A percentile compares a stretch with the other conserved stretches of the same genome.
Conservation (phyloP, 2,797 vertebrate genomes). For the Mastacembelus armatus region DNA sequence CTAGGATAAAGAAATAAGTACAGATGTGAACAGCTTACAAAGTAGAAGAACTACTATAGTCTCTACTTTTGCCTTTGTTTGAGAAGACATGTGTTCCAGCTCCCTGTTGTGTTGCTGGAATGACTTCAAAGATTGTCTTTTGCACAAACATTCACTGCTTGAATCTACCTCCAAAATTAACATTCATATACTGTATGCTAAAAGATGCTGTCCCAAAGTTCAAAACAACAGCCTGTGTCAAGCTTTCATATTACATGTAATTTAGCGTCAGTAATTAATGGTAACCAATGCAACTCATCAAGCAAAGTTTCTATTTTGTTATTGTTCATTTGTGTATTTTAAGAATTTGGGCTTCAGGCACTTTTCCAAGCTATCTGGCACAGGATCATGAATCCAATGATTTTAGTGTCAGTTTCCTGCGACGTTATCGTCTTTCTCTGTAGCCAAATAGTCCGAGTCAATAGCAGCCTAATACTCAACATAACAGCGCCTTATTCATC, state of each 20-base stretch:
- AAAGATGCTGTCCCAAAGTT: conserved; percentile 41
- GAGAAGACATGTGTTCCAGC: conserved; percentile 57
- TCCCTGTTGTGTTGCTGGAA: conserved; percentile 74
- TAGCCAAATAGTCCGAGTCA: conserved; percentile 11
- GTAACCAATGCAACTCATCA: conserved; percentile 22
- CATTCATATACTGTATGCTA: conserved; percentile 50
- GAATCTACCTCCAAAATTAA: conserved; percentile 60
- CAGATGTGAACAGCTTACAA: conserved; percentile 56
- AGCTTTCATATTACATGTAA: conserved; percentile 24
- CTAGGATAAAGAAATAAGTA: conserved; percentile 65
- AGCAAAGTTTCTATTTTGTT: too few species aligned
- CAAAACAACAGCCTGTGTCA: conserved; percentile 24
- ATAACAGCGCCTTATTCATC: conserved; percentile 23
- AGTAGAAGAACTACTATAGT: conserved; percentile 57
- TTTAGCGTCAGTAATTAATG: conserved; percentile 22
- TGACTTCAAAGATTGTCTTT: conserved; percentile 74
- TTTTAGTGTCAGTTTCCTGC: neutral
- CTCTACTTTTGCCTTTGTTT: conserved; percentile 62
- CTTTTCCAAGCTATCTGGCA: too few species aligned
- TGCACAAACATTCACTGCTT: conserved; percentile 55
- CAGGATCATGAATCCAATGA: too few species aligned
- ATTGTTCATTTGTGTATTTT: too few species aligned
- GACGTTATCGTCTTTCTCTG: neutral
- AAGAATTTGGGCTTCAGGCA: too few species aligned
- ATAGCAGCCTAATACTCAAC: conserved; percentile 25